Percentiles rank a stretch among this genome's conserved stretches.
Evolutionary conservation across 2,797 vertebrate genomes (phyloP).

Genomic region (Enteromius anoplus): DNA sequence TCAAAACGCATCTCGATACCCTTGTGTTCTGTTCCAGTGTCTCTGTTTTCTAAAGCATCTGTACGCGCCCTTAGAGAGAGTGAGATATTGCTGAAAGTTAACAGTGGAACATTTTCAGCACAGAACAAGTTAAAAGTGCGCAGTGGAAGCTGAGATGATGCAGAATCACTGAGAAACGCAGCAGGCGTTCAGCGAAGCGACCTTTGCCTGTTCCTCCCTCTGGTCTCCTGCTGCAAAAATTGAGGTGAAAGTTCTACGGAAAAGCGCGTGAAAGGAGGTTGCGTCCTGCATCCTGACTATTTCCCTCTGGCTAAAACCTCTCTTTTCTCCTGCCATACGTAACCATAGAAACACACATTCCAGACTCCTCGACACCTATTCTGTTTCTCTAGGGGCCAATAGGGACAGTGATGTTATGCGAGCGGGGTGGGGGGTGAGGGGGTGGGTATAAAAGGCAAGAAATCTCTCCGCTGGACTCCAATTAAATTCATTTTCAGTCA

Average conservation of each 20-base stretch:
- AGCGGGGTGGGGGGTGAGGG: constrained; percentile 30
- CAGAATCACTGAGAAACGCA: constrained; percentile 17
- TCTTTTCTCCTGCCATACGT: constrained; percentile 23
- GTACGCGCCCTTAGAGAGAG: background rate
- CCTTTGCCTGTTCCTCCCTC: constrained; percentile 23
- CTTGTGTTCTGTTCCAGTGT: background rate
- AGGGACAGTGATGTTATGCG: constrained; percentile 31
- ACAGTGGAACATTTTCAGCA: constrained; percentile 13
- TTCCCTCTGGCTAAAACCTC: constrained; percentile 30
- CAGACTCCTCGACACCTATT: constrained; percentile 25
- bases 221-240: constrained; percentile 32
- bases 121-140: constrained; percentile 19
- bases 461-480: constrained; percentile 20
- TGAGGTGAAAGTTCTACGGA: constrained; percentile 43
- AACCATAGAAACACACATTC: constrained; percentile 52
- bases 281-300: constrained; percentile 36
- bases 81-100: constrained; percentile 16
- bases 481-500: constrained; percentile 47
- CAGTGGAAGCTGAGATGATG: constrained; percentile 11
- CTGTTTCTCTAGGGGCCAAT: constrained; percentile 29
- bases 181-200: constrained; percentile 22
- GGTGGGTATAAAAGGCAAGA: constrained; percentile 15
- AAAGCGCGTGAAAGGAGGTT: constrained; percentile 26
- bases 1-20: background rate
- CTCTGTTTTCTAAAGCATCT: background rate